These are phyloP conservation scores for Sebastes steindachneri DNA, from an alignment of 2,797 vertebrate species.

Conservation along the genomic window DNA sequence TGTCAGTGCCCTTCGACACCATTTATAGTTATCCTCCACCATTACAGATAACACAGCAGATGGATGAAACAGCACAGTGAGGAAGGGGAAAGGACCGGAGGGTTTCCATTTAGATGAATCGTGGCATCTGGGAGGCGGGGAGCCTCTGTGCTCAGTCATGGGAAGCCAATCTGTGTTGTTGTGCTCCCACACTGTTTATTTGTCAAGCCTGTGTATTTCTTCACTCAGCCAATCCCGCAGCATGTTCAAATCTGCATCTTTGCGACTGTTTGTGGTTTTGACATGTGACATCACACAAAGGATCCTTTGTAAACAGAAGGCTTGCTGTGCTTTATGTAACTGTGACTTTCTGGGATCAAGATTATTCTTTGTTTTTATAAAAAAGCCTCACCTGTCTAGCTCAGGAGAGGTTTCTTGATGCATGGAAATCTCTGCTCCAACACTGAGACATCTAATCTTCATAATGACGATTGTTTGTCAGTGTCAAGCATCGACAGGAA, in stretches of 20 bases:
- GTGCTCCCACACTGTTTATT: constrained; percentile 11
- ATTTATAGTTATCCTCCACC: constrained; percentile 50
- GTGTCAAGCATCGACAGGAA: constrained; percentile 46
- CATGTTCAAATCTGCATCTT: constrained; percentile 6
- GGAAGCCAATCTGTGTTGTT: constrained; percentile 19
- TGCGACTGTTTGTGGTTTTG: constrained; percentile 1
- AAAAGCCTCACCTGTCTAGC: background rate
- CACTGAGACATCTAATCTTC: constrained; percentile 17
- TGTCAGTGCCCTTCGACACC: constrained; percentile 46
- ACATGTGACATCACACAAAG: constrained; percentile 13
- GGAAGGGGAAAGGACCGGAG: background rate
- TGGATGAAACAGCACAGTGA: constrained; percentile 39
- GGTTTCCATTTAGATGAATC: constrained; percentile 31
- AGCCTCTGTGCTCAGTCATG: constrained; percentile 13
- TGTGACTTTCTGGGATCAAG: background rate
- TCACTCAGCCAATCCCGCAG: background rate
- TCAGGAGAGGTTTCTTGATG: background rate
- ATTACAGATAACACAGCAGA: constrained; percentile 47
- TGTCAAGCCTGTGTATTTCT: background rate
- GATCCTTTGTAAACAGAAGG: background rate
- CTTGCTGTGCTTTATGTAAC: constrained; percentile 10
- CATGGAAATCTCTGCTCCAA: background rate
- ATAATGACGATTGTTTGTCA: constrained; percentile 55
- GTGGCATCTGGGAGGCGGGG: background rate
- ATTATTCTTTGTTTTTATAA: background rate